Evolutionary conservation across 2,888 invertebrate species (phyloP), one percentile per base, ranked within the genome.

Genomic region (Hypselothyrea guttata): DNA sequence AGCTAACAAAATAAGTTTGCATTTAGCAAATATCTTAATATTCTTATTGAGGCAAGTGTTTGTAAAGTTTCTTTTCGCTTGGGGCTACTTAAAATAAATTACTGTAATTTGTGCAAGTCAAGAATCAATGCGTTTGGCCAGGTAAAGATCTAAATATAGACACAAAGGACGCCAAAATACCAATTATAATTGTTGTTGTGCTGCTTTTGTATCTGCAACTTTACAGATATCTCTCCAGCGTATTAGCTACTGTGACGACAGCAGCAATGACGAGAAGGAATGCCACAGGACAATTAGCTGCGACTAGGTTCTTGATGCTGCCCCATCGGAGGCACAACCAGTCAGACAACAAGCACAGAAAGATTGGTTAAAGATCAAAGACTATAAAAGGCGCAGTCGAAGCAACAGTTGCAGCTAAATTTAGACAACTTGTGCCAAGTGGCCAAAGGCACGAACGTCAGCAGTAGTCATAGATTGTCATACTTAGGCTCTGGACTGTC

Each of bases 221-320:
- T 60, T 66, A 22, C 55, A 42, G 66, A 62, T 57, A 70, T 66
- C 57, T 62, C 51, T 37, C 67, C 56, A 57, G 52, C 63, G 62
- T 60, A 71, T 68, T 71, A 71, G 69, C 71, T 65, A 44, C 41
- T 41, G 35, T 35, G 51, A 47, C 34, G 52, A 42, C 41, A 18
- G 22, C 27, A 35, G 61, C 57, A 68, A 73, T 70, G 76, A 66
- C 65, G 63, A 72, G 74, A 44, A 76, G 77, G 76, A 81, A 82
- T 83, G 75, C 77, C 77, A 74, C 73, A 83, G 81, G 77, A 82
- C 77, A 82, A 82, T 82, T 82, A 82, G 75, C 73, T 71, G 34
- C 62, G 63, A 60, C 35, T 70, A 74, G 65, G 53, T 57, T 61
- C 45, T 61, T 61, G 69, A 70, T 65, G 56, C 61, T 12, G 56